These are phyloP conservation scores for Diabrotica undecimpunctata DNA, from an alignment of 1,140 invertebrate species.

Conservation along the genomic window DNA sequence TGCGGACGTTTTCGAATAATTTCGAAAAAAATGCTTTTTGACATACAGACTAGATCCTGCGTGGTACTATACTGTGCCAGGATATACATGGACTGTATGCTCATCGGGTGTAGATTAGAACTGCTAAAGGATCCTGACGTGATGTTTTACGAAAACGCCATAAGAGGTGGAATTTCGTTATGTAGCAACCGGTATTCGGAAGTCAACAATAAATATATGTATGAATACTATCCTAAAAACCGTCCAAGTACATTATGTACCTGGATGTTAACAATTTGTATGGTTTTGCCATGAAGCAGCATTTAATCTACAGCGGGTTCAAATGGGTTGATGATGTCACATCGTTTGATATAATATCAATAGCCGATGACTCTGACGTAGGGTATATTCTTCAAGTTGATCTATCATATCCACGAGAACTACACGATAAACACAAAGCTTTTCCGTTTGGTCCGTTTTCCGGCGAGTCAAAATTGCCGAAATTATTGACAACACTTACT, in stretches of 20 bases:
- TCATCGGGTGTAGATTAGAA: slow-evolving; percentile 36
- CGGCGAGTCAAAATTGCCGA: slow-evolving; percentile 35
- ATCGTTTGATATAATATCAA: too few species aligned
- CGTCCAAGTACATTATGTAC: slow-evolving; percentile 35
- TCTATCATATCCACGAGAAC: slow-evolving; percentile 13
- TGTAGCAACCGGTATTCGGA: slow-evolving; percentile 40
- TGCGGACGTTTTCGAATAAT: slow-evolving; percentile 36
- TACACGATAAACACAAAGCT: slow-evolving; percentile 42
- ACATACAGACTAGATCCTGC: slow-evolving; percentile 23
- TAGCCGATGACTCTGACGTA: too few species aligned
- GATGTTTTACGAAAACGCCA: slow-evolving; percentile 43
- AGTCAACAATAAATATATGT: slow-evolving; percentile 48
- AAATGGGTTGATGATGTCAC: slow-evolving; percentile 42
- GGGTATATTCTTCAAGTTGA: slow-evolving; percentile 37
- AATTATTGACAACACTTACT: slow-evolving; percentile 43
- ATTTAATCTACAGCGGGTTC: slow-evolving; percentile 48
- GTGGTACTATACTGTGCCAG: too few species aligned
- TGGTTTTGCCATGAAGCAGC: slow-evolving; percentile 33
- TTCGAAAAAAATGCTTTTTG: slow-evolving; percentile 40
- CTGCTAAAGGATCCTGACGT: slow-evolving; percentile 45
- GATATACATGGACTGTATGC: slow-evolving; percentile 19
- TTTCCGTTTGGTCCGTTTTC: slow-evolving; percentile 47
- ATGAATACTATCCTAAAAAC: slow-evolving; percentile 33
- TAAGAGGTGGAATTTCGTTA: slow-evolving; percentile 43
- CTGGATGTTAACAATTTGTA: too few species aligned